Base-by-base conservation (phyloP, 2,888 invertebrate species). In the Leptopilina myrica region DNA sequence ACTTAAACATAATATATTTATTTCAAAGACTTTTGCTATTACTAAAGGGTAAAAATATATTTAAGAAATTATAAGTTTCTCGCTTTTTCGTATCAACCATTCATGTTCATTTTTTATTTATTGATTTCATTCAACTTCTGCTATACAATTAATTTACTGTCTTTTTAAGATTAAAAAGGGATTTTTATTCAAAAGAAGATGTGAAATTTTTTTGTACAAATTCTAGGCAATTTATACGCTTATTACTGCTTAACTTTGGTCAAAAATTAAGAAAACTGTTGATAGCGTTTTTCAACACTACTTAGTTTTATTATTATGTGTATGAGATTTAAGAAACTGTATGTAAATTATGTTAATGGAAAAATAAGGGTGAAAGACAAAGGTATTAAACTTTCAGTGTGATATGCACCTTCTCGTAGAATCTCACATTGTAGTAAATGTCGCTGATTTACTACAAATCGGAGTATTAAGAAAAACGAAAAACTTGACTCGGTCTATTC, bases 1-100 rank as follows among this genome's bases (percentile, higher is more conserved):
- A 69, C 77, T 59, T 75, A 77, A 75, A 53, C 81, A 78, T 84
- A 82, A 85, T 85, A 26, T 69, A 86, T 86, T 86, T 86, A 86
- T 86, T 86, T 84, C 77, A 77, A 79, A 26, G 81, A 83, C 14
- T 81, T 77, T 81, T 78, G 64, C 67, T 66, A 83, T 26, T 49
- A 20, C 26, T 53, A n/a, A 66, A 26, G 53, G 20, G 20, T 20
- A 26, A 62, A 62, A 62, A 62, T 62, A 62, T 20, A 62, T 62
- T 15, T 62, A 20, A 20, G 20, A 62, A 62, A 62, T 62, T 62
- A n/a, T n/a, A 15, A 62, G 15, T 62, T 33, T 62, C 9, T n/a
- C 20, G 8, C 62, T 8, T 59, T 62, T 20, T 20, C 7, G 62
- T 8, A 5, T 7, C 20, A 62, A 62, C 62, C 9, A 62, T 62